These are phyloP conservation scores for Chionoecetes opilio DNA, from an alignment of 1,140 invertebrate genomes.

Conservation along the genomic window DNA sequence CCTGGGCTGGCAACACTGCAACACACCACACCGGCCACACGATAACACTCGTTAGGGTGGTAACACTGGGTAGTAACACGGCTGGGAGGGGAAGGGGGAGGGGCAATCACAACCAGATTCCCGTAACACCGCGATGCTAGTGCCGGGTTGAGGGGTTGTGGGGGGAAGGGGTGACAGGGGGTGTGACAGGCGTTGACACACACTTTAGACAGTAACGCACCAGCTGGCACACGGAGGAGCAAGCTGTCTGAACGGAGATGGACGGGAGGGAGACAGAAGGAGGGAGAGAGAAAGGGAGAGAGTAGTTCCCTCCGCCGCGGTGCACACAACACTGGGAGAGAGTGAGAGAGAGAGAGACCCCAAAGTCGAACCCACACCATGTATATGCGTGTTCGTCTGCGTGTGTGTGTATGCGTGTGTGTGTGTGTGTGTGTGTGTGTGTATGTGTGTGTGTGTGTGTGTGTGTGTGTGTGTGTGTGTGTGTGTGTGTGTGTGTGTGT, in stretches of 20 bases:
- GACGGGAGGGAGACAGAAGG: background rate
- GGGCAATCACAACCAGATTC: background rate
- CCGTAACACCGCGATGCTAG: background rate
- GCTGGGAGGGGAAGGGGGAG: background rate
- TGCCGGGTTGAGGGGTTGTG: background rate
- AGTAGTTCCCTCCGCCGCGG: background rate
- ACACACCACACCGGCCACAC: background rate
- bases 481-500: too few species aligned
- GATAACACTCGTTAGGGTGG: background rate
- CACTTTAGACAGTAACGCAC: background rate
- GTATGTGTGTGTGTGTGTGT: too few species aligned
- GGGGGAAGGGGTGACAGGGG: background rate
- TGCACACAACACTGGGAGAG: background rate
- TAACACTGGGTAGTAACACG: too few species aligned
- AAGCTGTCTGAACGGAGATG: background rate
- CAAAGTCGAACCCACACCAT: too few species aligned
- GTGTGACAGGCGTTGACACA: background rate
- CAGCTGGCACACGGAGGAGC: background rate
- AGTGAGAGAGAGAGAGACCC: background rate
- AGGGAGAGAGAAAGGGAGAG: background rate
- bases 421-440: too few species aligned
- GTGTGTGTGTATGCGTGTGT: too few species aligned
- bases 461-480: too few species aligned
- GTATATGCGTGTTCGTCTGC: too few species aligned
- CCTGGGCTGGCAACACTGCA: background rate